phyloP scores from a whole-genome alignment of 2,113 vertebrate genomes.

The Pelusios castaneus region DNA sequence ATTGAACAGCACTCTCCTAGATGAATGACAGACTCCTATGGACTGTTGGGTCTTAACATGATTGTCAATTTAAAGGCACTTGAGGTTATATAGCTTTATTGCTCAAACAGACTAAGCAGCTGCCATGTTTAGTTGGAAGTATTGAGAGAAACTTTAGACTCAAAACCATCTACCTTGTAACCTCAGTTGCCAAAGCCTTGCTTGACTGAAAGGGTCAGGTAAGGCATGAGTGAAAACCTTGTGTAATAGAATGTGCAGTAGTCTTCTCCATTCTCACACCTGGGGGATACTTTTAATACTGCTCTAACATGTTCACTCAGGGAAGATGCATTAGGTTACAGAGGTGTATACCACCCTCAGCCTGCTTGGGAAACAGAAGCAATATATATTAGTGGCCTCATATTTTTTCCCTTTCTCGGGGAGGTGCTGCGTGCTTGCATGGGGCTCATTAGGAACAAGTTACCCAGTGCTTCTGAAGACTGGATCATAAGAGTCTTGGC shows the following conservation, averaged over 20 bases:
- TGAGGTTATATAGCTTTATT: not conserved
- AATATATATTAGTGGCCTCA: not conserved
- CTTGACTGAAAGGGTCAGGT: conserved; percentile 20
- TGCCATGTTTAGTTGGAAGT: not conserved
- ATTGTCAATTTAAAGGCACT: not conserved
- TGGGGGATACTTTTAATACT: not conserved
- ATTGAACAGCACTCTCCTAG: not conserved
- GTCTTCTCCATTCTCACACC: conserved; percentile 6
- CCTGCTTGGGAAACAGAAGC: not conserved
- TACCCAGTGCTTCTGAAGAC: not conserved
- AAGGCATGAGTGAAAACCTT: not conserved
- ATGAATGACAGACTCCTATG: not conserved
- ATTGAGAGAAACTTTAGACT: not conserved
- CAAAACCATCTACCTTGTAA: not conserved
- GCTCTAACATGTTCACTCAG: not conserved
- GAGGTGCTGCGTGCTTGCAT: not conserved
- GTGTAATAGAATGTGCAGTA: conserved; percentile 6
- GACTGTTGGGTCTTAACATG: not conserved
- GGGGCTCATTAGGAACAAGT: not conserved
- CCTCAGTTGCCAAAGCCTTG: conserved; percentile 17
- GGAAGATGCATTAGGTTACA: not conserved
- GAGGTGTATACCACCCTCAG: not conserved
- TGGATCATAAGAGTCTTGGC: not conserved
- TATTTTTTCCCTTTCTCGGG: not conserved
- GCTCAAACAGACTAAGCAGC: not conserved